phyloP scores from a whole-genome alignment of 2,888 invertebrate genomes.

The Scelioninae gen. 1 region DNA sequence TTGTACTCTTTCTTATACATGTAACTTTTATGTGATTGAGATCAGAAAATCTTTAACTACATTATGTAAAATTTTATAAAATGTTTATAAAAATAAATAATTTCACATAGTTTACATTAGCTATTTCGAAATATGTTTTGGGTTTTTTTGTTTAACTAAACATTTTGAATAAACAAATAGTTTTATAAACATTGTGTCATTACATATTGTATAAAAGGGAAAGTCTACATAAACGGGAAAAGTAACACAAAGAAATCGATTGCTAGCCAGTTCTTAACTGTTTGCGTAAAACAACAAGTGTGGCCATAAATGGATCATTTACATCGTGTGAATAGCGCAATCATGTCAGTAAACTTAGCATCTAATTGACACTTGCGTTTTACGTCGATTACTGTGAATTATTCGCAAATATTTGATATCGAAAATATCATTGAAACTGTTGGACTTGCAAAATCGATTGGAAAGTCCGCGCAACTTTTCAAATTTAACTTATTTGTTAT shows the following conservation, averaged over 20 bases:
- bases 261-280: neutral
- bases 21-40: no score
- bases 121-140: no score
- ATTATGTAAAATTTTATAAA: no score
- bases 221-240: neutral
- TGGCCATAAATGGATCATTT: constrained; percentile 34
- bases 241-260: constrained; percentile 2
- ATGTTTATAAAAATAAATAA: no score
- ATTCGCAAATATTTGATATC: constrained; percentile 36
- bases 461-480: constrained; percentile 37
- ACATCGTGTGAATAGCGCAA: constrained; percentile 40
- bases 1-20: no score
- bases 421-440: constrained; percentile 3
- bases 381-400: constrained; percentile 32
- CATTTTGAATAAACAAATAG: no score
- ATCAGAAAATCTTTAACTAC: no score
- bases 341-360: constrained; percentile 23
- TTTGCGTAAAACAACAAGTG: constrained; percentile 19
- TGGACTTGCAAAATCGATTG: constrained; percentile 32
- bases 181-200: no score
- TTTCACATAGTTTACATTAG: no score
- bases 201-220: neutral
- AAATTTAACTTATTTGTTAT: constrained; percentile 18
- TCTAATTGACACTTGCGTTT: constrained; percentile 33
- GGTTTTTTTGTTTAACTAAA: no score